Evolutionary conservation across 1,140 invertebrate genomes (phyloP).

Genomic region (Ceratina calcarata): DNA sequence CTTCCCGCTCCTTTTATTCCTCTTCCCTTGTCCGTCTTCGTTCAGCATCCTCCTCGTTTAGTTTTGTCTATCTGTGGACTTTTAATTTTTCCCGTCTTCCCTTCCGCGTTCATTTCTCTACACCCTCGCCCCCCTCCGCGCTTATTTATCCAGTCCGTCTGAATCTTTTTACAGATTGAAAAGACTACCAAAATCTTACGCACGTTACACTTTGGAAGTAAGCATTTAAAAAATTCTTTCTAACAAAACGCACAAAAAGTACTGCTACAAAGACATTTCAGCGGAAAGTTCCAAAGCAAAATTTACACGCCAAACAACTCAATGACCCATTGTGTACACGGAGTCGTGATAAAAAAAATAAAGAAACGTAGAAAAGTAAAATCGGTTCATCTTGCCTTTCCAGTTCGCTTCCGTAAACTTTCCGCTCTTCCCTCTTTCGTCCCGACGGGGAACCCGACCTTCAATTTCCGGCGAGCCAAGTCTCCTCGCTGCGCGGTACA

Average conservation of each 20-base stretch:
- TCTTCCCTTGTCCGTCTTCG: neutral
- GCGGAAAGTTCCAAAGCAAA: no score
- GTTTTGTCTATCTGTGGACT: conserved; percentile 20
- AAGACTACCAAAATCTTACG: no score
- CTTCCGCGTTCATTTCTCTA: neutral
- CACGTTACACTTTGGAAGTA: no score
- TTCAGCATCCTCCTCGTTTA: neutral
- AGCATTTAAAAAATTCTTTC: neutral
- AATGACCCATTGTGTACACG: neutral
- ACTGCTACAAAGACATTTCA: neutral
- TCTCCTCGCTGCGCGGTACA: conserved; percentile 5
- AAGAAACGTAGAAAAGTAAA: neutral
- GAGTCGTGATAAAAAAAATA: neutral
- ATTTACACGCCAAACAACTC: conserved; percentile 12
- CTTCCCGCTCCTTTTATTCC: neutral
- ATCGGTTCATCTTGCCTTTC: neutral
- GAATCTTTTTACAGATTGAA: neutral
- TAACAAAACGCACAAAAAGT: neutral
- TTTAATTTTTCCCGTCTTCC: conserved; percentile 4
- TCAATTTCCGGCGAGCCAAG: conserved; percentile 62
- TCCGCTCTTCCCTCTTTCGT: neutral
- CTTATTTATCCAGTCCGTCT: neutral
- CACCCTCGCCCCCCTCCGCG: neutral
- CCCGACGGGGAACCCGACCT: conserved; percentile 47
- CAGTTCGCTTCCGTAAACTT: neutral